Base-by-base conservation (phyloP, 1,140 invertebrate genomes). In the Bombus terrestris region DNA sequence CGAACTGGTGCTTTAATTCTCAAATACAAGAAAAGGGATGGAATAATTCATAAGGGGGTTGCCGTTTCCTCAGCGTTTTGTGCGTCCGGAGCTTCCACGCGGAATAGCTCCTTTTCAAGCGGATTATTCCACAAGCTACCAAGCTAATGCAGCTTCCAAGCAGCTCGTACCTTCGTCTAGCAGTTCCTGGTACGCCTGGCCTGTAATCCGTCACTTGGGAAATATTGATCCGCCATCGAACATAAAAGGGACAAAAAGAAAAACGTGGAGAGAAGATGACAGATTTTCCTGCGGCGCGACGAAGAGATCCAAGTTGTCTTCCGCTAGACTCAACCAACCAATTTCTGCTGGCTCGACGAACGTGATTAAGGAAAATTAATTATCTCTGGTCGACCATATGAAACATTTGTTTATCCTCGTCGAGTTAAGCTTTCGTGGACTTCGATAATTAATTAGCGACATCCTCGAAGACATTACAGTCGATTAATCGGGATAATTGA, bases 131-230 rank as follows among this genome's bases (percentile, higher is more conserved):
- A 10, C 41, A 4, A 83, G 41, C 39, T 64, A 32, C 22, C 32
- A 41, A 76, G 32, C 5, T 53, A 76, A 68, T 53, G 25, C 28
- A 66, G 3, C n/a, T n/a, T 22, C 22, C 37, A 41, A 64, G n/a
- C 59, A 32, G 37, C 15, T 32, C 32, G 22, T 39, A 41, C 18
- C 32, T 76, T 37, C 9, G 32, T 8, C 43, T 53, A 22, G 18
- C 47, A 53, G 47, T 53, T 53, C 47, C 18, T 53, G 18, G 18
- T 53, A 18, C 47, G 47, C 35, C 5, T 35, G 28, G 25, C 3
- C 41, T 18, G 37, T 76, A 83, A 83, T 83, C 81, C 81, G 41
- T 68, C 73, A 76, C 72, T 22, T 35, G 43, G 72, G 59, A 37
- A 47, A 83, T 47, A 47, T 32, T 25, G 59, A 72, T 59, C 78